A percentile compares a stretch with the other conserved stretches of the same genome.
Evolutionary conservation across 2,888 invertebrate species (phyloP).

Genomic region (Eristalinus sepulchralis): DNA sequence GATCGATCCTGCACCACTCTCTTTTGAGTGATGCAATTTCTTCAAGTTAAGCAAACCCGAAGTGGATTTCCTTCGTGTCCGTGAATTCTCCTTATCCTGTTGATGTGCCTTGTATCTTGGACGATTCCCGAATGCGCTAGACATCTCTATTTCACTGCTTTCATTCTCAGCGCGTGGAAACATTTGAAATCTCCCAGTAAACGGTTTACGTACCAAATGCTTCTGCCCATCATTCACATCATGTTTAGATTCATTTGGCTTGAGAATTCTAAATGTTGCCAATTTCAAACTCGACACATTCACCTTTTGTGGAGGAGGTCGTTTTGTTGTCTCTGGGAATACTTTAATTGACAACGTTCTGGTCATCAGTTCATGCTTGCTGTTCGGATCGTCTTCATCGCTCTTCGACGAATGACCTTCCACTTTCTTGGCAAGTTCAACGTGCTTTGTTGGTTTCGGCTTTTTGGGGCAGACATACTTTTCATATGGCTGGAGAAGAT

Average conservation of each 20-base stretch:
- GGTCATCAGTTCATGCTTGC: neutral
- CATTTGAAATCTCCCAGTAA: neutral
- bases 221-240: neutral
- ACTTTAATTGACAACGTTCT: neutral
- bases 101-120: no score
- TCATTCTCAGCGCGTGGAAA: neutral
- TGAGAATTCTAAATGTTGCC: neutral
- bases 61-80: neutral
- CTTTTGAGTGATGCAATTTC: neutral
- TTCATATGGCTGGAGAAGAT: conserved; percentile 31
- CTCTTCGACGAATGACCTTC: neutral
- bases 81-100: neutral
- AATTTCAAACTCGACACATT: neutral
- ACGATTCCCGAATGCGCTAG: neutral
- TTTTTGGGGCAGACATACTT: neutral
- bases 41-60: neutral
- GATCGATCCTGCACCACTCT: accelerated
- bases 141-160: neutral
- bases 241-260: neutral
- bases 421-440: neutral
- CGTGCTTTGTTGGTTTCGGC: neutral
- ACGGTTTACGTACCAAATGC: neutral
- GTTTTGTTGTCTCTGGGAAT: neutral
- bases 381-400: neutral
- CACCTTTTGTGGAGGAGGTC: neutral